Base-by-base conservation (phyloP, 2,113 vertebrate species). In the Eurypyga helias region DNA sequence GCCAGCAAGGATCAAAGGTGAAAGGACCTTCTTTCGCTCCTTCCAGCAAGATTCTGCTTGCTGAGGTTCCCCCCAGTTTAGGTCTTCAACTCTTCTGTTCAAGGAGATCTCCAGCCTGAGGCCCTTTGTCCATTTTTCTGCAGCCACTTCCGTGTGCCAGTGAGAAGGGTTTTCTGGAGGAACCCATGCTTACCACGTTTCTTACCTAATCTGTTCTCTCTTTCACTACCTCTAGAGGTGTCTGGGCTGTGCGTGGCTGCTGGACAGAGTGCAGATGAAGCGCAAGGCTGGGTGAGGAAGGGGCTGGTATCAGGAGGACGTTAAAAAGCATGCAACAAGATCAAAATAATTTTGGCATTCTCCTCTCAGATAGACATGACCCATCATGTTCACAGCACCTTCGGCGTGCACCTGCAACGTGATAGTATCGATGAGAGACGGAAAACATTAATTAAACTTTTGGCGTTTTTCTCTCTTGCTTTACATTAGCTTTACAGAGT, bases 241-340 rank as follows among this genome's bases (percentile, higher is more conserved):
- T 31, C 51, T 13, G 34, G 33, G 85, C 52, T 69, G 17, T 0
- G 0, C 0, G 0, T 41, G 19, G 25, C 24, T 38, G 65, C 83
- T 0, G 1, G 66, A 43, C 29, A 29, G 58, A 29, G 19, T 3
- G 25, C 62, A 83, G 86, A 19, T 0, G 2, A 54, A 62, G 31
- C 3, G 0, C 16, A 23, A 60, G 20, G 65, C 80, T 62, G n/a
- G 7, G 79, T 45, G 85, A 67, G 61, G 43, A 86, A 64, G 36
- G 29, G 38, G 33, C 55, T 82, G 69, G 65, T 25, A 71, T 49
- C 79, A 71, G 58, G 57, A 89, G 26, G 17, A 58, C 1, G 2
- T 72, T 65, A 45, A 65, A 64, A 81, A 66, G 38, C 49, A 73
- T 1, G 4, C 23, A 82, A 66, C 7, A 28, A 70, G 15, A 77